phyloP scores from a whole-genome alignment of 2,888 invertebrate genomes.

The Trissoscelio sp. region DNA sequence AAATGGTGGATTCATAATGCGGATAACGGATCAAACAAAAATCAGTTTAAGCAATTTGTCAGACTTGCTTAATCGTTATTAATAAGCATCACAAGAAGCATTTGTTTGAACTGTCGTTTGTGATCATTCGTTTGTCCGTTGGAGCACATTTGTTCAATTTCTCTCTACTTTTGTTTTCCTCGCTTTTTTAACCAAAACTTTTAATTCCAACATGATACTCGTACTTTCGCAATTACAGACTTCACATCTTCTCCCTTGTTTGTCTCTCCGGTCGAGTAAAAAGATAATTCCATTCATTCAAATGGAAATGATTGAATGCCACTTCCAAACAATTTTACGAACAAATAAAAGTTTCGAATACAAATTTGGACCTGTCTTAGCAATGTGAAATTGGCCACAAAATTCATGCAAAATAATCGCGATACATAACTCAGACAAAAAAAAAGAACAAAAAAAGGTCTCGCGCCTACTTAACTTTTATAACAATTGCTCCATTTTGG shows the following conservation, averaged over 20 bases:
- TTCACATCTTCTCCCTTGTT: conserved; percentile 50
- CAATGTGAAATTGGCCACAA: conserved; percentile 14
- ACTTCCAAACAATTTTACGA: conserved; percentile 8
- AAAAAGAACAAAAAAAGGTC: conserved; percentile 8
- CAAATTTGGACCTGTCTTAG: conserved; percentile 31
- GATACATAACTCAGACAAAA: not conserved
- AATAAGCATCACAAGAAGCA: conserved; percentile 7
- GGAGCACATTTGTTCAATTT: conserved; percentile 52
- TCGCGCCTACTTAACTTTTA: not conserved
- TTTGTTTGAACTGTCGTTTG: conserved; percentile 41
- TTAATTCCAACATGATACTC: conserved; percentile 49
- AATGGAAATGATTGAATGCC: conserved; percentile 35
- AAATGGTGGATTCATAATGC: conserved; percentile 27
- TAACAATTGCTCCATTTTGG: conserved; percentile 20
- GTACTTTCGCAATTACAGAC: conserved; percentile 61
- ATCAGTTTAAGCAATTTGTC: conserved; percentile 35
- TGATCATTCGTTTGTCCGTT: conserved; percentile 29
- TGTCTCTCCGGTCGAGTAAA: conserved; percentile 12
- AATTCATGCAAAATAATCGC: conserved; percentile 1
- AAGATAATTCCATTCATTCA: conserved; percentile 34
- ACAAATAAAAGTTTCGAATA: conserved; percentile 23
- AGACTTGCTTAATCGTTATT: conserved; percentile 15
- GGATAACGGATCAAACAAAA: conserved; percentile 20
- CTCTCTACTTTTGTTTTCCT: not conserved
- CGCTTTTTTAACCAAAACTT: conserved; percentile 42